Percentiles rank a stretch among this genome's conserved stretches.
These are phyloP conservation scores for Crenuchus spilurus DNA, from an alignment of 2,797 vertebrate genomes.

Conservation along the genomic window DNA sequence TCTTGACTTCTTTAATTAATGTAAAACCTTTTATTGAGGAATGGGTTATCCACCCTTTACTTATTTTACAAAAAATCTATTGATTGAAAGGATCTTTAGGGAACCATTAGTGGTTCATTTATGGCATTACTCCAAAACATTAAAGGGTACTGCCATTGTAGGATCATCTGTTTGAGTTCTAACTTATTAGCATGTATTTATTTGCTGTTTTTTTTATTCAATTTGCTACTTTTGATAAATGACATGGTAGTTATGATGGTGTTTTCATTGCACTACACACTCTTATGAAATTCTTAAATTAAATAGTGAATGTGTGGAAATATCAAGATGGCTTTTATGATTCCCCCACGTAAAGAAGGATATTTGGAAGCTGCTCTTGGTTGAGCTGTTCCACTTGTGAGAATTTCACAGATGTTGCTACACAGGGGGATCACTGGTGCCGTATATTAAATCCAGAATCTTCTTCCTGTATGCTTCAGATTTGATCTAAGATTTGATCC, in stretches of 20 bases:
- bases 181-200: too few species aligned
- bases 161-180: too few species aligned
- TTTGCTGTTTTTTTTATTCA: too few species aligned
- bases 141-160: too few species aligned
- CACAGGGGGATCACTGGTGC: slow-evolving; percentile 44
- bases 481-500: slow-evolving; percentile 46
- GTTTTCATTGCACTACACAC: not conserved
- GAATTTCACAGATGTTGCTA: slow-evolving; percentile 62
- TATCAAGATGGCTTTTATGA: slow-evolving; percentile 27
- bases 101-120: too few species aligned
- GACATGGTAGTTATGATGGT: not conserved
- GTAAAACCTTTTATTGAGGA: too few species aligned
- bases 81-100: too few species aligned
- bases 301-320: slow-evolving; percentile 11
- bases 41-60: too few species aligned
- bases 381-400: slow-evolving; percentile 35
- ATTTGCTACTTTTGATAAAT: not conserved
- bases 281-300: not conserved
- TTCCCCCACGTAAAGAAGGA: slow-evolving; percentile 21
- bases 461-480: slow-evolving; percentile 49
- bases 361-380: slow-evolving; percentile 12
- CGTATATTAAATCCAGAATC: slow-evolving; percentile 59
- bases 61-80: too few species aligned
- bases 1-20: too few species aligned
- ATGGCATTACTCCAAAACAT: too few species aligned